phyloP scores from a whole-genome alignment of 2,888 invertebrate species.

The Drosophila anomelani region DNA sequence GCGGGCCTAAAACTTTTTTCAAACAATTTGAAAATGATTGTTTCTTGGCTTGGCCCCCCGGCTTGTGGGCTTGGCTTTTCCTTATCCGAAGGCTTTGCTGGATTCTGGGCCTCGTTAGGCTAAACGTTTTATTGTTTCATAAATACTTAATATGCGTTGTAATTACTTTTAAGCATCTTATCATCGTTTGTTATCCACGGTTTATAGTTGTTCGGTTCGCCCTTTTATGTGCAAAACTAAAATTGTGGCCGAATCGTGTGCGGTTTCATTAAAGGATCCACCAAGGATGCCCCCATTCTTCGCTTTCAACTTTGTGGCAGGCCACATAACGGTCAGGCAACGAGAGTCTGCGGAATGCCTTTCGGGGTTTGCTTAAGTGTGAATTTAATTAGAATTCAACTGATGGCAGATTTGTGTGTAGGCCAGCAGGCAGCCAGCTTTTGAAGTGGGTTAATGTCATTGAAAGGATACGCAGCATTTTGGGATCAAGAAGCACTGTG shows the following conservation, averaged over 20 bases:
- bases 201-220: constrained; percentile 17
- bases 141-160: constrained; percentile 77
- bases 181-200: constrained; percentile 43
- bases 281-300: constrained; percentile 5
- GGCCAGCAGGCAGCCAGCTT: constrained; percentile 22
- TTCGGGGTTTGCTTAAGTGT: constrained; percentile 41
- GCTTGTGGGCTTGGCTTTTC: constrained; percentile 14
- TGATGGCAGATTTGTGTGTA: constrained; percentile 27
- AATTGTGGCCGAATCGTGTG: constrained; percentile 40
- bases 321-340: constrained; percentile 44
- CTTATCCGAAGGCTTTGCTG: constrained; percentile 16
- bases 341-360: constrained; percentile 46
- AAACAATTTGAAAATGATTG: constrained; percentile 57
- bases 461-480: constrained; percentile 4
- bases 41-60: constrained; percentile 30
- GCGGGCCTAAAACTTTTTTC: constrained; percentile 33
- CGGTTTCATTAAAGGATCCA: constrained; percentile 39
- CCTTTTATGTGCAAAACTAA: constrained; percentile 44
- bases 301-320: constrained; percentile 50
- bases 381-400: constrained; percentile 68
- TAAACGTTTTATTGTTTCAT: constrained; percentile 78
- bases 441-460: constrained; percentile 41
- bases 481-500: constrained; percentile 5
- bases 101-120: constrained; percentile 14
- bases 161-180: constrained; percentile 73